Base-by-base conservation (phyloP, 1,140 invertebrate species). In the Drosophila aff. region DNA sequence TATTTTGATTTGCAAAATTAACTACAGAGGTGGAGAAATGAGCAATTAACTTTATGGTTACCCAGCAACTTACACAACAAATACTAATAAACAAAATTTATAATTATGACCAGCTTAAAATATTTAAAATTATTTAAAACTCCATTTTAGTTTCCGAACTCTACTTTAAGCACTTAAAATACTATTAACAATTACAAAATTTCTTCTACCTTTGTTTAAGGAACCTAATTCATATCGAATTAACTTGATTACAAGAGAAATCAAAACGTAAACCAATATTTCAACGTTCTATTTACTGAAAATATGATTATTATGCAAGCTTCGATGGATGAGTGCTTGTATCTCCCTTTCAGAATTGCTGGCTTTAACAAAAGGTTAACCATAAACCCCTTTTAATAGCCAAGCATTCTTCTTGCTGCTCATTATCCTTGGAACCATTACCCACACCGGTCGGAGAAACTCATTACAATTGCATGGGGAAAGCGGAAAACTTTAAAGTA, bases 401-500 rank as follows among this genome's bases (percentile, higher is more conserved):
- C 31, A 31, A 13, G 52, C 64, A 69, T 71, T 50, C 50, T 59
- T 69, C 40, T 31, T 72, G 33, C 28, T 72, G 40, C 18, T 69
- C 65, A 72, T 58, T 72, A 72, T 72, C 65, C 65, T 71, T 57
- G 43, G 21, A 65, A 28, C n/a, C 67, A 71, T 65, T 65, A 62
- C 57, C 38, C 40, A 36, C 40, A 40, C 62, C 44, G 44, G 46
- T 21, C 21, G 21, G 16, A 50, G 49, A 62, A 73, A 67, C 55
- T 79, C 80, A 79, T 69, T 74, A 67, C 50, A 78, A 47, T 79
- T 79, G 67, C 43, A 78, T 73, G 59, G 49, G 31, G 28, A 63
- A 73, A 55, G 71, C 23, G 47, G 28, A 58, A 57, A 68, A 77
- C 55, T 74, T 84, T 82, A 49, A 82, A 78, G 80, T 79, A 52